Conservation (phyloP, 92 coral and sea anemone genomes). For the Heteractis magnifica region DNA sequence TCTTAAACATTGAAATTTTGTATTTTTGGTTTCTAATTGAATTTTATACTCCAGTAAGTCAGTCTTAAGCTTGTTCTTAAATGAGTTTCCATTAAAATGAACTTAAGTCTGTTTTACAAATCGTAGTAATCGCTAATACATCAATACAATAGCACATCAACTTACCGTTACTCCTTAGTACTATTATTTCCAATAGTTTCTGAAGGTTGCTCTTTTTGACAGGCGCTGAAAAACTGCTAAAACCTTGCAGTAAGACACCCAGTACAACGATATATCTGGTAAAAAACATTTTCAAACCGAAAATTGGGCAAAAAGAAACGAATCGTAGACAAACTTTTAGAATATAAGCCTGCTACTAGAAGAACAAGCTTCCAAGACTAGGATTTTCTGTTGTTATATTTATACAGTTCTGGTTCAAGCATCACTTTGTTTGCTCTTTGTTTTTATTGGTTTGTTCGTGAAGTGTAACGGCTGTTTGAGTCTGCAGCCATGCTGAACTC, state of each 20-base stretch:
- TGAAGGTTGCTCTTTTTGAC: neutral
- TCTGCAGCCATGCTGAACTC: neutral
- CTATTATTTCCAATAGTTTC: slow-evolving; percentile 9
- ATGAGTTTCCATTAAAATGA: no score
- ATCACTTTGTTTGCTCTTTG: neutral
- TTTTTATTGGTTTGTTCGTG: neutral
- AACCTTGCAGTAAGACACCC: neutral
- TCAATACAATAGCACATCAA: neutral
- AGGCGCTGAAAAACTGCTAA: slow-evolving; percentile 12
- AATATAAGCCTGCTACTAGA: neutral
- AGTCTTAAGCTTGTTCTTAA: no score
- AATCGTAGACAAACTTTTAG: neutral
- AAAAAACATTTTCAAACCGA: neutral
- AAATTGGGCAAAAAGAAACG: neutral
- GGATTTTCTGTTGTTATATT: neutral
- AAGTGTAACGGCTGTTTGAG: slow-evolving; percentile 14
- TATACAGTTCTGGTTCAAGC: slow-evolving; percentile 16
- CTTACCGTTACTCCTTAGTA: slow-evolving; percentile 15
- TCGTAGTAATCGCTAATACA: neutral
- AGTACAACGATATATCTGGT: neutral
- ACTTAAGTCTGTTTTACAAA: neutral
- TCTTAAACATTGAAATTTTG: no score
- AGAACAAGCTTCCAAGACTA: no score
- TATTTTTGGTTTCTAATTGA: no score
- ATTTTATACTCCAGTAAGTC: no score